Conservation (phyloP, 1,140 invertebrate species). For the Drosophila baimaii region DNA sequence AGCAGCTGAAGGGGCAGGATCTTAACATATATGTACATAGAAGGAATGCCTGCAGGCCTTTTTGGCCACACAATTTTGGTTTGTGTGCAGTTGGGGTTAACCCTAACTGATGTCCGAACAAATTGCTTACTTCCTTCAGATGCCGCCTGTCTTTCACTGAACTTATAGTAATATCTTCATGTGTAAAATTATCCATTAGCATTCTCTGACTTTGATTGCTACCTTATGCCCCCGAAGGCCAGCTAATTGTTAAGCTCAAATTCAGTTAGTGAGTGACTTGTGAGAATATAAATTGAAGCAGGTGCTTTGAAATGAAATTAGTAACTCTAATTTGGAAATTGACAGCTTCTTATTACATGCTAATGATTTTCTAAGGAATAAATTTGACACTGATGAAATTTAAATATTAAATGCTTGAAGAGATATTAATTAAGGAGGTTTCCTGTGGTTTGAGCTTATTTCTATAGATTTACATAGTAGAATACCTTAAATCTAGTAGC, state of each 20-base stretch:
- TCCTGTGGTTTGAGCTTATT: too few relatives aligned
- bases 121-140: constrained; percentile 66
- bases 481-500: too few relatives aligned
- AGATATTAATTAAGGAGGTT: neutral
- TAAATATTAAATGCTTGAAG: neutral
- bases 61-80: constrained; percentile 20
- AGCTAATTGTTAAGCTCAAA: neutral
- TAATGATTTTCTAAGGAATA: neutral
- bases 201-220: constrained; percentile 47
- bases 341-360: neutral
- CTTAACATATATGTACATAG: neutral
- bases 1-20: neutral
- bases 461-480: too few relatives aligned
- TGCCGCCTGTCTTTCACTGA: constrained; percentile 1
- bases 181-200: constrained; percentile 47
- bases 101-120: constrained; percentile 41
- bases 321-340: neutral
- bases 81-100: constrained; percentile 51
- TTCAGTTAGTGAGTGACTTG: neutral
- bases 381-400: neutral
- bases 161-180: constrained; percentile 12
- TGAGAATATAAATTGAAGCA: neutral
- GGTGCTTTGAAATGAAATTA: constrained; percentile 3
- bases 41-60: neutral
- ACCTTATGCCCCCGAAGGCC: neutral